phyloP scores from a whole-genome alignment of 1,140 invertebrate species.

The Tetraneura akinire region DNA sequence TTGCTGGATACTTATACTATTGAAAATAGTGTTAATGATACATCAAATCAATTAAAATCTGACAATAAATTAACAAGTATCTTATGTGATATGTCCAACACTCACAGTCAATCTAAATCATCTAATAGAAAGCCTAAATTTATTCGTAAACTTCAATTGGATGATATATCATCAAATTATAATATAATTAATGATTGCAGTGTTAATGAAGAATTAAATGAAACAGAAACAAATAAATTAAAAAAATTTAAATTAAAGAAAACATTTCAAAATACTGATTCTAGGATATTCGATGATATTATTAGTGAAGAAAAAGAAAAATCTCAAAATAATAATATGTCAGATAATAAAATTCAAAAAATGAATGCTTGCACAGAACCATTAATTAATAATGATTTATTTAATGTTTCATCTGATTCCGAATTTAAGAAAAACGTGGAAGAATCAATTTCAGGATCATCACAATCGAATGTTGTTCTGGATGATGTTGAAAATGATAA shows the following conservation, averaged over 20 bases:
- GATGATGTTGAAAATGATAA: slow-evolving; percentile 8
- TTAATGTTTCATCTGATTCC: neutral
- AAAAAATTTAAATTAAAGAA: neutral
- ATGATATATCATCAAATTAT: neutral
- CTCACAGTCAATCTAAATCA: neutral
- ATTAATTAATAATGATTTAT: neutral
- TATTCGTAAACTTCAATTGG: neutral
- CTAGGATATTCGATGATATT: slow-evolving; percentile 4
- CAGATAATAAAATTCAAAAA: neutral
- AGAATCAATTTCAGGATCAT: neutral
- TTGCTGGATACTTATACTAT: slow-evolving; percentile 6
- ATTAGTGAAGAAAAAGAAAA: slow-evolving; percentile 3
- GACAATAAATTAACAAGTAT: neutral
- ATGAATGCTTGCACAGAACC: neutral
- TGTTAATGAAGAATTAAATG: neutral
- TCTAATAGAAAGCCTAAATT: neutral
- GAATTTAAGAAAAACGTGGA: neutral
- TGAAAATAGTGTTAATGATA: slow-evolving; percentile 10
- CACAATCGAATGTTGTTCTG: neutral
- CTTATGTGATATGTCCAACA: neutral
- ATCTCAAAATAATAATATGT: neutral
- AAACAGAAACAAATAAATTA: neutral
- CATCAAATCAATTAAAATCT: too few relatives aligned
- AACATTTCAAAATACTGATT: neutral
- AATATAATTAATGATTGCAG: neutral